Base-by-base conservation (phyloP, 2,797 vertebrate genomes). In the Chaetodon trifasciatus region DNA sequence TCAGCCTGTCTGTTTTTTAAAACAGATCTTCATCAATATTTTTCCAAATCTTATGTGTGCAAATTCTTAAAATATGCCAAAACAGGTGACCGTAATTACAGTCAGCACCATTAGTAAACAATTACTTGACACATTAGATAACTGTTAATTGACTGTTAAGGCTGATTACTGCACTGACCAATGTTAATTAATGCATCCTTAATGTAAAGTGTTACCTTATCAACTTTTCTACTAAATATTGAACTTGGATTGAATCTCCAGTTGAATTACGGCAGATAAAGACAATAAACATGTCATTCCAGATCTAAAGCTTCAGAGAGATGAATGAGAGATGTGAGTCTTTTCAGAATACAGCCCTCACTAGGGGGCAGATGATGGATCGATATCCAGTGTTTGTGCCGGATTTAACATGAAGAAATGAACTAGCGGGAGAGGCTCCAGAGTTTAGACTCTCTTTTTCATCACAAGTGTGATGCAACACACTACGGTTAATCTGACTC, bases 391-490 rank as follows among this genome's bases (percentile, higher is more conserved):
- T n/a, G 44, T 71, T 61, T 37, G 47, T 42, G 52, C 62, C 39
- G 10, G 56, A 62, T 39, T 73, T 49, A 16, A 24, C 42, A 19
- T 46, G 50, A 82, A 73, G 53, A 69, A 49, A 76, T 74, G 24
- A 74, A 77, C 70, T 19, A 58, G 42, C 53, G 32, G 23, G 11
- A 21, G 56, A 60, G 50, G 76, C 52, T 70, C 47, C 65, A 8
- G 32, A 15, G 49, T 70, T 61, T 24, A 52, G 28, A 44, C 37
- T 37, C 60, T 44, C 56, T 47, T 76, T 89, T 80, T 81, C 81
- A 84, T 84, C 86, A 78, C 76, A 50, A 78, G 75, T 79, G 82
- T 92, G 90, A 93, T 86, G 81, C 86, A 90, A 89, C 79, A 84
- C 78, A 79, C 83, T 74, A 65, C 23, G 46, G 70, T 88, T 92